Base-by-base conservation (phyloP, 2,888 invertebrate species). In the Hirtodrosophila histrioides region DNA sequence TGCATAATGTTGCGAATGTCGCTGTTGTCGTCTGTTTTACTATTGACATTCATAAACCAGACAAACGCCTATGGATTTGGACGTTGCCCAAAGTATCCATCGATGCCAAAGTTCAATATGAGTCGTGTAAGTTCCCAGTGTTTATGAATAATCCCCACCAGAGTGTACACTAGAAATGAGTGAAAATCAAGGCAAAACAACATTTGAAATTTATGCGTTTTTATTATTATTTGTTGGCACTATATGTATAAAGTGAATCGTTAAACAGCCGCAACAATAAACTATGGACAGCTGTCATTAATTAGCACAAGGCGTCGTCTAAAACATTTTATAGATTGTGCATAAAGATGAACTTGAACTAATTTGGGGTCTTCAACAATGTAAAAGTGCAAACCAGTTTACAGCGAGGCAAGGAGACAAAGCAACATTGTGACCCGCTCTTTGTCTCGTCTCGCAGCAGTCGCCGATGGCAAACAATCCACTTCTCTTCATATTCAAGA, bases 61-160 rank as follows among this genome's bases (percentile, higher is more conserved):
- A 51, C 69, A 7, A 37, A 51, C 35, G 88, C 88, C 45, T 90
- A 90, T 77, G 95, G 94, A 43, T 92, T 95, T 40, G 95, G 95
- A 68, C 93, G 93, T 85, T 95, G 95, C 83, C 95, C 95, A 4
- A 93, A 94, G 73, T 94, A 94, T 89, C 93, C 93, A 49, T 93
- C 94, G 77, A 93, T 95, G 90, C 93, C 94, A 36, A 92, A 94
- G 90, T 95, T 95, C 84, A 94, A 95, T 84, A 92, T 94, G 72
- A 93, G 93, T 67, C 93, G 92, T 92, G 95, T 95, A 90, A 93
- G 93, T 93, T 53, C 33, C 44, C 27, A 17, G 17, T 17, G 17
- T 17, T 17, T 2, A 17, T 17, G 2, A 17, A 17, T 17, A 2
- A 17, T 17, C 17, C 17, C 17, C 17, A 17, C 27, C 27, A 17